Base-by-base conservation (phyloP, 2,113 vertebrate genomes). In the Mixornis gularis region DNA sequence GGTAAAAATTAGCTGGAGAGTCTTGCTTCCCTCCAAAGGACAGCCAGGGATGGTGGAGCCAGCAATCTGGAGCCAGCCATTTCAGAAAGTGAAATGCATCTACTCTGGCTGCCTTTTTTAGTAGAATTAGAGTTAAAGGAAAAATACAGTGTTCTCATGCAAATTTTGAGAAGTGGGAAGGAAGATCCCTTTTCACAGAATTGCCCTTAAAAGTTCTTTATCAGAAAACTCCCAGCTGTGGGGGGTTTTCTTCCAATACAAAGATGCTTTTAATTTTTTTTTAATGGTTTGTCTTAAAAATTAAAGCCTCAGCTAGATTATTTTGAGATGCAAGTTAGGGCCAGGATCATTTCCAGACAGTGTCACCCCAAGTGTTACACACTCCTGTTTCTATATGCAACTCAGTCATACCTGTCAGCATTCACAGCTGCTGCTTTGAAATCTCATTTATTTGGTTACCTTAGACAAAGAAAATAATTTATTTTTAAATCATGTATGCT, bases 201-300 rank as follows among this genome's bases (percentile, higher is more conserved):
- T 55, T 89, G 34, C 59, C 30, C 36, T 85, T 72, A 20, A 16
- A 87, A 48, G 14, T 52, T 72, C 34, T 69, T 84, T 30, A 49
- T 79, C 12, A 38, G 74, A 72, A 87, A 65, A 21, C 1, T 16
- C 27, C 20, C 7, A 29, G 0, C 10, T 18, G 1, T 53, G 20
- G 12, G 3, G 5, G 2, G 7, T 1, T 16, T 36, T 55, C 24
- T 66, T 36, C 29, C 13, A 41, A 34, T 80, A 65, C 46, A 80
- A 72, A 66, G 16, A 40, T 6, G 1, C 5, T 8, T 51, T 58
- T 11, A 13, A 1, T 36, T 0, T 3, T 13, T 19, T 49, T 22
- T 2, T 16, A 87, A 6, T 10, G 48, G 7, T 27, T 17, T 79
- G 7, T 58, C 41, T 68, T 77, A 44, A 85, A 53, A 85, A 88